phyloP scores from a whole-genome alignment of 2,113 vertebrate genomes.

The Amia ocellicauda region DNA sequence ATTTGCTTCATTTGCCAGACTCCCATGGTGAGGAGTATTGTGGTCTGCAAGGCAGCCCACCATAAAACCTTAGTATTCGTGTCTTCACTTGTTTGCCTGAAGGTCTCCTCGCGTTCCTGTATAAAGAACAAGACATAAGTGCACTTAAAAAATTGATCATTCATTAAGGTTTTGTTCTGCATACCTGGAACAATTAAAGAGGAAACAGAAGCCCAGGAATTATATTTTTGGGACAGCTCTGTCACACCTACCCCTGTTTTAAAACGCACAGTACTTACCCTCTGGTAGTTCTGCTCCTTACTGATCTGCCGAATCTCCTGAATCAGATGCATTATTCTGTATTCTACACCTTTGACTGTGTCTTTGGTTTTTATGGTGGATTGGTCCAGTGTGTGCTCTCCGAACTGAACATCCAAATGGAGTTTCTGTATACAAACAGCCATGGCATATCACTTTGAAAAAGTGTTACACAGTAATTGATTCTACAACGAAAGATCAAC shows the following conservation, averaged over 20 bases:
- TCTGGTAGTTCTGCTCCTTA: slow-evolving; percentile 83
- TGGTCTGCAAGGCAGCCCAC: slow-evolving; percentile 81
- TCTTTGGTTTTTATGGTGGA: slow-evolving; percentile 69
- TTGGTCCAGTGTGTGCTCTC: slow-evolving; percentile 70
- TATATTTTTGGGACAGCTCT: too few species aligned
- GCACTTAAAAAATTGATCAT: too few species aligned
- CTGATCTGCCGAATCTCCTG: slow-evolving; percentile 75
- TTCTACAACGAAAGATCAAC: too few species aligned
- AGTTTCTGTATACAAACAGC: slow-evolving; percentile 75
- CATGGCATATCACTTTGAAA: too few species aligned
- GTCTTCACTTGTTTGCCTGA: slow-evolving; percentile 79
- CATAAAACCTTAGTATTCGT: slow-evolving; percentile 81
- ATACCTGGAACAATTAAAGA: not conserved
- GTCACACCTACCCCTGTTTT: too few species aligned
- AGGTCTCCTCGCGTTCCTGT: slow-evolving; percentile 83
- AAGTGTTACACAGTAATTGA: too few species aligned
- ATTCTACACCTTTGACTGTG: slow-evolving; percentile 69
- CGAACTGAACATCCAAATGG: slow-evolving; percentile 81
- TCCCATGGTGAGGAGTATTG: slow-evolving; percentile 76
- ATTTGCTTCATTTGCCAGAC: slow-evolving; percentile 88
- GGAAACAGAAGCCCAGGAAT: too few species aligned
- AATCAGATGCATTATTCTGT: slow-evolving; percentile 69
- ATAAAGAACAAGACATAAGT: not conserved
- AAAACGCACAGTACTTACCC: slow-evolving; percentile 68
- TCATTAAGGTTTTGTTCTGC: too few species aligned